Evolutionary conservation across 2,113 vertebrate genomes (phyloP), one percentile per base, ranked within the genome.

Genomic region (Anas platyrhynchos): DNA sequence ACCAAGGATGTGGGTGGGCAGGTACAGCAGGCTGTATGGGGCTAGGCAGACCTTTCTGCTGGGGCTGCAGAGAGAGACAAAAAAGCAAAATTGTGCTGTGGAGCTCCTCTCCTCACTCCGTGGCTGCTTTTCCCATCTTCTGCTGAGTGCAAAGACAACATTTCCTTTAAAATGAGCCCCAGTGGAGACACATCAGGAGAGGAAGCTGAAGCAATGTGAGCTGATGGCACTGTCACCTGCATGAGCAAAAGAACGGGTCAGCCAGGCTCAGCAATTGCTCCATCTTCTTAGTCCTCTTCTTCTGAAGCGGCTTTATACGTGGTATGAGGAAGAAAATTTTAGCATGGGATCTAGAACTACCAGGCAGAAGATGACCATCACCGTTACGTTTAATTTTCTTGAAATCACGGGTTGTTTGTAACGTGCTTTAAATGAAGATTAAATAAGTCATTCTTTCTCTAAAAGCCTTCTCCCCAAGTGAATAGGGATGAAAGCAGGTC

Each of bases 131-230:
- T 22, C 32, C 36, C 89, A 66, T 68, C 34, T 26, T 16, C 65
- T 2, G 1, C 62, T 55, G 8, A 77, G 13, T 12, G 29, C 3
- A 1, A 29, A 0, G 6, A 23, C 18, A 52, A 12, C 9, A 68
- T 29, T 89, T 80, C 41, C 38, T 88, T 93, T 55, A 58, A 83
- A 83, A 74, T 27, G 6, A 59, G 13, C 72, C 48, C 63, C 44
- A 68, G 34, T 44, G 31, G 61, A 88, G 46, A 66, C n/a, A 50
- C 4, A 48, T 68, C 26, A 91, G 46, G 31, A 54, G 31, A 75
- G 13, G 13, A 23, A 82, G 31, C 25, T 36, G 36, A 74, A 87
- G 43, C 36, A 50, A 11, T 20, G 22, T 9, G 43, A 61, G 26
- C 3, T 76, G 38, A 36, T 59, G 41, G 21, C 54, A 85, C 16